Evolutionary conservation across 2,113 vertebrate genomes (phyloP).

Genomic region (Laterallus jamaicensis): DNA sequence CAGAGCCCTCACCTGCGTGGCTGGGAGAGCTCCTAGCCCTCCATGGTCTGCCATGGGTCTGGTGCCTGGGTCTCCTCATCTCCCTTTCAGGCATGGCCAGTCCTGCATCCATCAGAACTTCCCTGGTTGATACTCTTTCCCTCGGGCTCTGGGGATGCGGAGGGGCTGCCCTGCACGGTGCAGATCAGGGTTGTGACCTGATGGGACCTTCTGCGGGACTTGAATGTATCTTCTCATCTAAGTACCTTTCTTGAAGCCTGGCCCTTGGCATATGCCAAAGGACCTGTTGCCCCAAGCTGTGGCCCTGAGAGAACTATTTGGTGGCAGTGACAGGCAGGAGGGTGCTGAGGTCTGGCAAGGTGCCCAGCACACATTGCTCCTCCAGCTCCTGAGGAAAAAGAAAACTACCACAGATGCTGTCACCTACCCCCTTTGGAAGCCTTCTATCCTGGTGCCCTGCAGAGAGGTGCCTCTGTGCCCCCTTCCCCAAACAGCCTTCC

Average conservation of each 20-base stretch:
- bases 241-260: neutral
- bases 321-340: neutral
- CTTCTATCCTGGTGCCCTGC: neutral
- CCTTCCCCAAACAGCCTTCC: neutral
- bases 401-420: neutral
- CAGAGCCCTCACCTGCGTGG: rapidly evolving
- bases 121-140: neutral
- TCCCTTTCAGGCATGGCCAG: rapidly evolving
- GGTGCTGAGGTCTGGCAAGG: neutral
- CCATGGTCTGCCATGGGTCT: rapidly evolving
- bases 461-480: neutral
- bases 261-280: neutral
- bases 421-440: rapidly evolving
- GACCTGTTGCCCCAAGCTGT: neutral
- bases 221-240: neutral
- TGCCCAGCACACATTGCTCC: neutral
- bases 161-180: neutral
- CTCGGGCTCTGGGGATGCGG: neutral
- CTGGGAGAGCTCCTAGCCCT: neutral
- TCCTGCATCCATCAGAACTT: neutral
- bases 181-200: neutral
- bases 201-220: neutral
- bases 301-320: neutral
- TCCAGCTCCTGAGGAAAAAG: neutral
- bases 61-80: neutral